Base-by-base conservation (phyloP, 2,797 vertebrate genomes). In the Gymnocypris eckloni region DNA sequence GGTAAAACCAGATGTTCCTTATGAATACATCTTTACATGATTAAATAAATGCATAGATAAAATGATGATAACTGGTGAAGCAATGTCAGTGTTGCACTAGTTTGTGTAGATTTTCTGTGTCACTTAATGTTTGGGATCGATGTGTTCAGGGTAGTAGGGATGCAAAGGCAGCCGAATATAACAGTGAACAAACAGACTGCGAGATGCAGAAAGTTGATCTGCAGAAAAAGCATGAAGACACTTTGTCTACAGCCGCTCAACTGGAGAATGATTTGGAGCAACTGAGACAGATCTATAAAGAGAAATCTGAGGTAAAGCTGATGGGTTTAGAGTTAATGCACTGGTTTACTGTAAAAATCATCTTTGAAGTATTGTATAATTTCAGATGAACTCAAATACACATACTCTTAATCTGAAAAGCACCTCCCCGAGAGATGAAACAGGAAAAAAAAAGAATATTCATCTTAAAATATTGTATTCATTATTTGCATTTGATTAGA, bases 191-290 rank as follows among this genome's bases (percentile, higher is more conserved):
- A 67, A 89, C 10, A 2, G 88, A 66, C 54, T 89, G 90, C 54
- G 90, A 85, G 37, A 33, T 64, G 70, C 83, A 52, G 41, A 93
- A 92, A 50, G 79, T 87, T 67, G 88, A 91, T 61, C 92, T 95
- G 41, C 82, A 90, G 86, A 87, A 88, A 86, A 92, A 94, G 79
- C 92, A 90, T 84, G 83, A 94, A 72, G 86, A 91, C 20, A 89
- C 85, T 16, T 90, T 67, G 3, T 88, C 86, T 59, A 43, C 86
- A 73, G 87, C 88, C 52, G 81, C 88, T 67, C 59, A 85, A 43
- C 67, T 94, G 72, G 92, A 94, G 78, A 85, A 70, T 16, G 88
- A 90, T 67, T 6, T 91, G 4, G 50, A 92, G 89, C 91, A 90
- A 89, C 83, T 88, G 48, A 86, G 73, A 25, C 83, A 81, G 37